These are phyloP conservation scores for Scatophagus argus DNA, from an alignment of 2,113 vertebrate genomes.

Conservation along the genomic window DNA sequence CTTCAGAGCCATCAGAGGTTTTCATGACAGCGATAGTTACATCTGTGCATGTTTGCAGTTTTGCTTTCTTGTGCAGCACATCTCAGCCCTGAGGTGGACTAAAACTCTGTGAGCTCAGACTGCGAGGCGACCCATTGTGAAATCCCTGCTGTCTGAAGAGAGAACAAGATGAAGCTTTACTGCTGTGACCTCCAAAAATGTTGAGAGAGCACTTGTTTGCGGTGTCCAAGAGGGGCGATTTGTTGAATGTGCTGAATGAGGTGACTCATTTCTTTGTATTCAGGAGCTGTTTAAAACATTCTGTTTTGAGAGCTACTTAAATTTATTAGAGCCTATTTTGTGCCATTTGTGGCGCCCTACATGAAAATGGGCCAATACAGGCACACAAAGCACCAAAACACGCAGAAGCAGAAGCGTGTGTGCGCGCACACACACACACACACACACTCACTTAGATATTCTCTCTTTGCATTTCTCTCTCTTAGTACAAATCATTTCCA, in stretches of 20 bases:
- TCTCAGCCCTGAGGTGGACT: constrained; percentile 16
- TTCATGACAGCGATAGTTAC: neutral
- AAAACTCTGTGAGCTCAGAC: constrained; percentile 1
- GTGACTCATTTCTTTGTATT: constrained; percentile 44
- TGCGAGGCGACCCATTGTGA: neutral
- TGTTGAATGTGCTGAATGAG: constrained; percentile 35
- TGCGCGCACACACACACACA: neutral
- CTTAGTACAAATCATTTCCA: constrained; percentile 29
- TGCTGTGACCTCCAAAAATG: constrained; percentile 37
- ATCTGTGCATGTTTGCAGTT: neutral
- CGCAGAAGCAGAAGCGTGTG: neutral
- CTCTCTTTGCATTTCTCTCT: neutral
- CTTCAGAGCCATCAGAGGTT: neutral
- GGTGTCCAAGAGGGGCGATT: neutral
- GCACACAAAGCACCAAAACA: neutral
- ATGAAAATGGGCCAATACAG: constrained; percentile 48
- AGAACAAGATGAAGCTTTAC: constrained; percentile 22
- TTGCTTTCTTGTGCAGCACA: neutral
- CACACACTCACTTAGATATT: neutral
- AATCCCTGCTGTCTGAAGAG: constrained; percentile 15
- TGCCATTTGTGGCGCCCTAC: constrained; percentile 40
- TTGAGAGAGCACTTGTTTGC: constrained; percentile 18
- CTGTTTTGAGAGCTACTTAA: constrained; percentile 35
- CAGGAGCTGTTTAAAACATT: constrained; percentile 14
- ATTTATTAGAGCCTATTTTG: constrained; percentile 42